phyloP scores from a whole-genome alignment of 2,113 vertebrate genomes.

The Syngnathus scovelli region DNA sequence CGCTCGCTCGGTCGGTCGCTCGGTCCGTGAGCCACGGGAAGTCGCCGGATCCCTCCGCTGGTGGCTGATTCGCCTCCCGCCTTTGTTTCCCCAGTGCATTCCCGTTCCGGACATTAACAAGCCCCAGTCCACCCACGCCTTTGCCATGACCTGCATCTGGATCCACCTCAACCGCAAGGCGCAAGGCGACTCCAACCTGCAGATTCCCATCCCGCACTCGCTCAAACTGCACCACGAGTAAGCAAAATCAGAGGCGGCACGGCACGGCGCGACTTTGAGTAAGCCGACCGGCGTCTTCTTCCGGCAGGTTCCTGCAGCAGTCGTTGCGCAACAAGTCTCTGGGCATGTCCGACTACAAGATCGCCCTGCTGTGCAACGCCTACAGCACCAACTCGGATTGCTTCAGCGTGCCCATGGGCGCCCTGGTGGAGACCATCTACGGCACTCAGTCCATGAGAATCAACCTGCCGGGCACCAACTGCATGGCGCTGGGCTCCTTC shows the following conservation, averaged over 20 bases:
- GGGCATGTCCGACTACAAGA: slow-evolving; percentile 98
- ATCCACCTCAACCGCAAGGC: slow-evolving; percentile 98
- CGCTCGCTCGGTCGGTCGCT: too few species aligned
- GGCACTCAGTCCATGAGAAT: slow-evolving; percentile 88
- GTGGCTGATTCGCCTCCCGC: neutral
- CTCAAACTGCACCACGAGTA: slow-evolving; percentile 97
- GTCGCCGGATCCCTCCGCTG: neutral
- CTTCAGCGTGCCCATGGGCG: slow-evolving; percentile 97
- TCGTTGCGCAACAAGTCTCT: slow-evolving; percentile 92
- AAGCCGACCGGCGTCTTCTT: too few species aligned
- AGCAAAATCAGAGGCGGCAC: neutral
- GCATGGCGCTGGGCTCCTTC: slow-evolving; percentile 88
- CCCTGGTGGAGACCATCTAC: slow-evolving; percentile 96
- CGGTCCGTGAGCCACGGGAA: too few species aligned
- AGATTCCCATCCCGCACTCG: slow-evolving; percentile 97
- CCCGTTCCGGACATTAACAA: slow-evolving; percentile 98
- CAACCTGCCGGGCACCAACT: slow-evolving; percentile 89
- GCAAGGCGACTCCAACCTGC: slow-evolving; percentile 91
- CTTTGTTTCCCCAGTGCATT: slow-evolving; percentile 76
- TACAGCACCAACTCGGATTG: slow-evolving; percentile 98
- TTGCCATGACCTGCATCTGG: slow-evolving; percentile 99
- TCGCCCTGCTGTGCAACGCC: slow-evolving; percentile 93
- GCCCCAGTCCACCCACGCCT: slow-evolving; percentile 95
- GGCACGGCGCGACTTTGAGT: too few species aligned
- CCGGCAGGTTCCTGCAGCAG: slow-evolving; percentile 88